Conservation (phyloP, 2,113 vertebrate genomes). For the Ammodytes marinus region DNA sequence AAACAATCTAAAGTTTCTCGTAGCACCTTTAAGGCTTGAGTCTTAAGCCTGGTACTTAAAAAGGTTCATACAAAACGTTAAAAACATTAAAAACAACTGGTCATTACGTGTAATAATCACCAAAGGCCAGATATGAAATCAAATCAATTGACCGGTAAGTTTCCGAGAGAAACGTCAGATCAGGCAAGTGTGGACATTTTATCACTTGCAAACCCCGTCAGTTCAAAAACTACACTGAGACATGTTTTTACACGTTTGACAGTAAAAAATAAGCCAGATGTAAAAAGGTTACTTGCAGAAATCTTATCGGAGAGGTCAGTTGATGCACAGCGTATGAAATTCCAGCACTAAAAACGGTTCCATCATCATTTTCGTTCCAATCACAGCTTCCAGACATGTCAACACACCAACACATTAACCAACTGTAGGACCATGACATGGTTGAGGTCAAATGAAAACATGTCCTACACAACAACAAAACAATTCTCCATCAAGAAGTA, state of each 20-base stretch:
- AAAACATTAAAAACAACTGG: conserved; percentile 9
- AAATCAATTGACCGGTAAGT: not conserved
- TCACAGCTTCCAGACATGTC: conserved; percentile 42
- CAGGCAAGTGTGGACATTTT: conserved; percentile 32
- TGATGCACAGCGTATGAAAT: conserved; percentile 50
- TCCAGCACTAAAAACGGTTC: conserved; percentile 9
- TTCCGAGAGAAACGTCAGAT: conserved; percentile 17
- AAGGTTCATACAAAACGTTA: conserved; percentile 34
- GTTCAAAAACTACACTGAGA: conserved; percentile 4
- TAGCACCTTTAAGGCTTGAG: conserved; percentile 8
- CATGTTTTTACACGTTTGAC: conserved; percentile 11
- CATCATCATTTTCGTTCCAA: not conserved
- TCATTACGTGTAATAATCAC: conserved; percentile 26
- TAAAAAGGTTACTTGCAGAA: not conserved
- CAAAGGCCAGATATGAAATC: conserved; percentile 13
- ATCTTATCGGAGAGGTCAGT: conserved; percentile 33
- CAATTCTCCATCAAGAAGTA: conserved; percentile 34
- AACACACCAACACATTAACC: conserved; percentile 11
- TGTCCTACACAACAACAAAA: conserved; percentile 9
- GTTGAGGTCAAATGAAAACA: conserved; percentile 10
- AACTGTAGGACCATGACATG: conserved; percentile 12
- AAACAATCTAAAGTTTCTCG: too few relatives aligned
- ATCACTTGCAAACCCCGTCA: conserved; percentile 10
- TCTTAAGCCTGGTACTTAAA: conserved; percentile 27
- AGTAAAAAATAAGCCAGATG: not conserved